These are phyloP conservation scores for Dysmachus trigonus DNA, from an alignment of 2,888 invertebrate genomes.

Conservation along the genomic window DNA sequence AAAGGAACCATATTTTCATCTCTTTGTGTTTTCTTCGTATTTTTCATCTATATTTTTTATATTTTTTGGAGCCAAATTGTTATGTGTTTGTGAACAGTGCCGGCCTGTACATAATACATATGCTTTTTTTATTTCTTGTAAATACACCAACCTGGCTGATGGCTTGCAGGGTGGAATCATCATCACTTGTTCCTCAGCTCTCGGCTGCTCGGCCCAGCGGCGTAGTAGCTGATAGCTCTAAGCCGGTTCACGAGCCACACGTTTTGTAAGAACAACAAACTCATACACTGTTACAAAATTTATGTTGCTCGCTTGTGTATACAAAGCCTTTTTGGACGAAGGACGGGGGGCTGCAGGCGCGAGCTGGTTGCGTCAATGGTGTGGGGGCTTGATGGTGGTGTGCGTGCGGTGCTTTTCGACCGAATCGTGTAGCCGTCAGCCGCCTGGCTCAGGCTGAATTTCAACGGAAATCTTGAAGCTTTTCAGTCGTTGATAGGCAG, in stretches of 20 bases:
- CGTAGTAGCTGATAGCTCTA: neutral
- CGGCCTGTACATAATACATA: neutral
- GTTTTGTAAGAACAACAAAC: neutral
- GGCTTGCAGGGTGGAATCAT: neutral
- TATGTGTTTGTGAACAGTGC: neutral
- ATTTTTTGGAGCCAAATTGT: neutral
- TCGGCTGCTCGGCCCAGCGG: neutral
- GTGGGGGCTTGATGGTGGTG: neutral
- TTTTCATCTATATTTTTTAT: neutral
- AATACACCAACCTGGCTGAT: neutral
- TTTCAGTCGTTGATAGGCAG: conserved; percentile 63
- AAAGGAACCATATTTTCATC: neutral
- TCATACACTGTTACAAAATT: neutral
- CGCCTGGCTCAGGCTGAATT: neutral
- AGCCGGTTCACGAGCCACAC: neutral
- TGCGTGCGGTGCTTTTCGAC: neutral
- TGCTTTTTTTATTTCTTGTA: neutral
- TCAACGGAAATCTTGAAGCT: conserved; percentile 35
- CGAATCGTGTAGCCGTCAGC: neutral
- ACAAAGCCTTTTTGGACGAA: neutral
- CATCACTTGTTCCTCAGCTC: neutral
- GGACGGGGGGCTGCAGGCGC: neutral
- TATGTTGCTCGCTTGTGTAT: neutral
- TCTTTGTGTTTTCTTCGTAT: neutral
- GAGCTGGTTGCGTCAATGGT: neutral